These are phyloP conservation scores for Promerops cafer DNA, from an alignment of 2,113 vertebrate species.

Conservation along the genomic window DNA sequence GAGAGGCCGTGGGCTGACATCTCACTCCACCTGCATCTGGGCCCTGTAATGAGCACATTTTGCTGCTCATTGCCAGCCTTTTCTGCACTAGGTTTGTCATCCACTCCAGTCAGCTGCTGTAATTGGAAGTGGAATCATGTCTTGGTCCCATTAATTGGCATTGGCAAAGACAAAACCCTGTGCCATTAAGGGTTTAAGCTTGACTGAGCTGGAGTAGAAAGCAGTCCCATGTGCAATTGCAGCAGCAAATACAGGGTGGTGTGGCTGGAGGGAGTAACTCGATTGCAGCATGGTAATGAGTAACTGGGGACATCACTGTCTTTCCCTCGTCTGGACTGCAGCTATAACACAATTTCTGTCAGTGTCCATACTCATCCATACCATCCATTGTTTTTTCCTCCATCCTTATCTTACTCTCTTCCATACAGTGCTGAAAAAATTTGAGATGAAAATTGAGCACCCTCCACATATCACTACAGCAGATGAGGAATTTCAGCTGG, in stretches of 20 bases:
- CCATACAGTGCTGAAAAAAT: not conserved
- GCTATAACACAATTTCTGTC: not conserved
- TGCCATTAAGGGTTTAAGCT: not conserved
- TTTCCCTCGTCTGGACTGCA: not conserved
- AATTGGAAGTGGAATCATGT: not conserved
- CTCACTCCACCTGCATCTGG: not conserved
- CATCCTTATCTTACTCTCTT: not conserved
- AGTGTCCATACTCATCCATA: not conserved
- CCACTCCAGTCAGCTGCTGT: not conserved
- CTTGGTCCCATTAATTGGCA: not conserved
- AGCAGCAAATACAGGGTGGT: not conserved
- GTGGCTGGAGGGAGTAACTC: not conserved
- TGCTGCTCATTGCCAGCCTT: not conserved
- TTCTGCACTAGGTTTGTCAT: not conserved
- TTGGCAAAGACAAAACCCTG: not conserved
- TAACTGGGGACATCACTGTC: not conserved
- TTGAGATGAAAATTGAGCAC: not conserved
- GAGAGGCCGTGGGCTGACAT: not conserved
- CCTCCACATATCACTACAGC: not conserved
- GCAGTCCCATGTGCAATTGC: not conserved
- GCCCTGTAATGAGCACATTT: not conserved
- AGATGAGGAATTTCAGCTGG: constrained; percentile 9
- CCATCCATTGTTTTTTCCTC: not conserved
- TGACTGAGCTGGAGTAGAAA: not conserved
- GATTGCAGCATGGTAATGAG: not conserved